These are phyloP conservation scores for Hyaena hyaena DNA, from an alignment of 2,113 vertebrate species.

Conservation along the genomic window DNA sequence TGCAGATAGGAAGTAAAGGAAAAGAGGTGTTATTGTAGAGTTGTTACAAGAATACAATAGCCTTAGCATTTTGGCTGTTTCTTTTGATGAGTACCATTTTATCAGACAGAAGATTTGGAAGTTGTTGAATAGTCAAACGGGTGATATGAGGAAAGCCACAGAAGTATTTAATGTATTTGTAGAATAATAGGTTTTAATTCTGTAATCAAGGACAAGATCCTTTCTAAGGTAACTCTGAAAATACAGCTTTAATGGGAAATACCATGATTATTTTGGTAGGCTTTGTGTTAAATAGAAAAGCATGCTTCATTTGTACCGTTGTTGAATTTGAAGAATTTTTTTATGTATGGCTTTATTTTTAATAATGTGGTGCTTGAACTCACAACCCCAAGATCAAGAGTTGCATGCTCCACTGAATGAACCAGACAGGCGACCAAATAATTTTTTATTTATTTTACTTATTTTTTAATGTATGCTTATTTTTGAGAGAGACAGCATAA, in stretches of 20 bases:
- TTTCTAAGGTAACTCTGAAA: not conserved
- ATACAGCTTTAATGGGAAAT: not conserved
- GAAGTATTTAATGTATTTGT: not conserved
- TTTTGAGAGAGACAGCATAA: no score
- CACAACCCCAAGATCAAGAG: not conserved
- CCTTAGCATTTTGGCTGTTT: not conserved
- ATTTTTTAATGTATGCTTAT: not conserved
- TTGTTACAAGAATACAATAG: not conserved
- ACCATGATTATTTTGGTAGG: not conserved
- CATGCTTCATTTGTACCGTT: not conserved
- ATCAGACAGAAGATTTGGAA: not conserved
- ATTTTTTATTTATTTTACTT: not conserved
- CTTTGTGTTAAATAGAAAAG: not conserved
- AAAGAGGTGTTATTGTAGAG: not conserved
- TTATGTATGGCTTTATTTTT: not conserved
- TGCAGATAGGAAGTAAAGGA: not conserved
- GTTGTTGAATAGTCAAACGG: not conserved
- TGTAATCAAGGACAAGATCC: not conserved
- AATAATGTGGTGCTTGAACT: not conserved
- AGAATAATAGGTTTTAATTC: not conserved
- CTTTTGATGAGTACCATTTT: not conserved
- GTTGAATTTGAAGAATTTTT: not conserved
- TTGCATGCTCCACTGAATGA: not conserved
- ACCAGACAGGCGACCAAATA: not conserved
- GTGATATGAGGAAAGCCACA: not conserved